A percentile compares a stretch with the other conserved stretches of the same genome.
phyloP scores from a whole-genome alignment of 2,797 vertebrate species.

The Odontamblyopus lacepedii region DNA sequence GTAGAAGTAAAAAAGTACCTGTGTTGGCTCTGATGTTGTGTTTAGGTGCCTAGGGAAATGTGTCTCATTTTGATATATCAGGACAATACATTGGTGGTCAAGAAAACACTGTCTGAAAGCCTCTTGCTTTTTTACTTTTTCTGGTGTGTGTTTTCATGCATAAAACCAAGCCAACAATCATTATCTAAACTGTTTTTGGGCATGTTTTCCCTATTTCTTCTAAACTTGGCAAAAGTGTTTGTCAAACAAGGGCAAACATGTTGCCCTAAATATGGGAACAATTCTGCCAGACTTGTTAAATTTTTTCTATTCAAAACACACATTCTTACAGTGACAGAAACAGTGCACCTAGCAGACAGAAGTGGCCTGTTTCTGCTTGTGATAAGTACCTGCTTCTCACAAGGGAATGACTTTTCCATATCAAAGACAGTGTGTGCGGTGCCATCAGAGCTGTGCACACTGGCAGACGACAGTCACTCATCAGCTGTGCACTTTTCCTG shows the following conservation, averaged over 20 bases:
- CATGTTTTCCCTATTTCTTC: too few relatives aligned
- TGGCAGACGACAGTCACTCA: constrained; percentile 58
- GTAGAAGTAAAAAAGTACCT: too few relatives aligned
- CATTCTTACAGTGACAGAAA: constrained; percentile 6
- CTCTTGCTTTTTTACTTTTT: neutral
- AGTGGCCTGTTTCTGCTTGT: constrained; percentile 33
- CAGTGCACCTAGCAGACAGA: constrained; percentile 5
- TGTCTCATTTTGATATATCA: neutral
- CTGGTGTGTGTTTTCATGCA: too few relatives aligned
- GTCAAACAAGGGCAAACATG: too few relatives aligned
- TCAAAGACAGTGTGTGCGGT: constrained; percentile 47
- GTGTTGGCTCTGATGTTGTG: too few relatives aligned
- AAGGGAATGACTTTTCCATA: constrained; percentile 23
- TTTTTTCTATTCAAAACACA: neutral
- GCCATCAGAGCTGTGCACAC: constrained; percentile 27
- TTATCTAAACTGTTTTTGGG: too few relatives aligned
- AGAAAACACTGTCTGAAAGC: neutral
- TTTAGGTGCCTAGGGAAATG: too few relatives aligned
- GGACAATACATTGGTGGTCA: neutral
- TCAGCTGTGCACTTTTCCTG: constrained; percentile 66
- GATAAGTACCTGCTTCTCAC: constrained; percentile 27
- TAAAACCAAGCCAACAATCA: too few relatives aligned
- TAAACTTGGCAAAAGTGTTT: too few relatives aligned
- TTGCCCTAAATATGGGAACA: too few relatives aligned
- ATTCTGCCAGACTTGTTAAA: too few relatives aligned